phyloP scores from a whole-genome alignment of 2,888 invertebrate genomes.

The Paralinhomoeus sp. region DNA sequence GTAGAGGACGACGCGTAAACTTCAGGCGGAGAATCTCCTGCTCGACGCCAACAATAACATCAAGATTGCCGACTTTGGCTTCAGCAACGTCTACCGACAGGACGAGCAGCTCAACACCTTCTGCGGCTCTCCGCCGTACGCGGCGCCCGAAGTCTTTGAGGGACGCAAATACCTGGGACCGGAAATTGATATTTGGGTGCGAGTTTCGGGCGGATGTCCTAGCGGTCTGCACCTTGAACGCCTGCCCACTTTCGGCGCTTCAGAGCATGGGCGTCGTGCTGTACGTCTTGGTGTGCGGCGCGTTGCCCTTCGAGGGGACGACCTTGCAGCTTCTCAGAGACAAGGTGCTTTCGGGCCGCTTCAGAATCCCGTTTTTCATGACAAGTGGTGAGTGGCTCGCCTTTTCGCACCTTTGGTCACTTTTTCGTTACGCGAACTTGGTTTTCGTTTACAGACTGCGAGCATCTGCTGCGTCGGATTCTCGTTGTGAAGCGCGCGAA shows the following conservation, averaged over 20 bases:
- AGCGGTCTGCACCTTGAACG: background rate
- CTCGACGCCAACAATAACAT: conserved; percentile 81
- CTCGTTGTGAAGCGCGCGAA: conserved; percentile 70
- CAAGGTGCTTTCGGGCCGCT: conserved; percentile 71
- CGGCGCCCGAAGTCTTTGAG: conserved; percentile 85
- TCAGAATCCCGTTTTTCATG: conserved; percentile 93
- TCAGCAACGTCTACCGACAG: conserved; percentile 74
- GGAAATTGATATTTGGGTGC: conserved; percentile 87
- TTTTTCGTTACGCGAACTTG: background rate
- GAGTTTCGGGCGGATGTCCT: background rate
- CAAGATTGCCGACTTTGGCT: conserved; percentile 80
- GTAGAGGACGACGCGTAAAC: too few species aligned
- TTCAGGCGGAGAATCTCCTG: conserved; percentile 73
- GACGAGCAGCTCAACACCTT: conserved; percentile 72
- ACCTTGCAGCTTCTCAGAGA: conserved; percentile 66
- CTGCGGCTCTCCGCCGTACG: conserved; percentile 94
- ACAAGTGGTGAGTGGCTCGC: conserved; percentile 47
- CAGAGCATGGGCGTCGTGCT: conserved; percentile 88
- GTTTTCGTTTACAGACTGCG: conserved; percentile 49
- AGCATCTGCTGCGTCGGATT: conserved; percentile 81
- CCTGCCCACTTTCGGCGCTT: conserved; percentile 16
- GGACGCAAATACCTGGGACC: conserved; percentile 84
- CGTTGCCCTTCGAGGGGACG: conserved; percentile 81
- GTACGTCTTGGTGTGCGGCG: conserved; percentile 82
- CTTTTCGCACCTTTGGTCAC: too few species aligned